phyloP scores from a whole-genome alignment of 2,113 vertebrate genomes.

The Varanus komodoensis region DNA sequence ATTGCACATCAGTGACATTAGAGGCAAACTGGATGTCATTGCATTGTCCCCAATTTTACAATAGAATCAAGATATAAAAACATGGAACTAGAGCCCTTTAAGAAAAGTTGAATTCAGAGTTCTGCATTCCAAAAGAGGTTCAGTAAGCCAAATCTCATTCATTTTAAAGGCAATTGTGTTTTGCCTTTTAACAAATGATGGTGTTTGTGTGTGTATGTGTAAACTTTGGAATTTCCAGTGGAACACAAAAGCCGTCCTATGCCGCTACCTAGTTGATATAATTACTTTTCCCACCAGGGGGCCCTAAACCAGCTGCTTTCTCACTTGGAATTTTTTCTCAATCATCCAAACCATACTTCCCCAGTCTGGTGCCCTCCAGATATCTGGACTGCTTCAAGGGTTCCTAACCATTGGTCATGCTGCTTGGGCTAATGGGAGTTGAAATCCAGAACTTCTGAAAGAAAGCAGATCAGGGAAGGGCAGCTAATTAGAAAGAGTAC shows the following conservation, averaged over 20 bases:
- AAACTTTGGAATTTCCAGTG: not conserved
- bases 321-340: not conserved
- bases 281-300: constrained; percentile 60
- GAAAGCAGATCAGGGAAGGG: too few species aligned
- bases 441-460: too few species aligned
- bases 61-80: not conserved
- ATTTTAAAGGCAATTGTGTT: not conserved
- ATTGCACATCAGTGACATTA: not conserved
- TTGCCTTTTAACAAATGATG: not conserved
- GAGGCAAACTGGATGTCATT: not conserved
- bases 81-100: not conserved
- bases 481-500: not conserved
- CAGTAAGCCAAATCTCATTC: not conserved
- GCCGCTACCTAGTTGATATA: not conserved
- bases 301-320: constrained; percentile 26
- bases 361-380: too few species aligned
- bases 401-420: too few species aligned
- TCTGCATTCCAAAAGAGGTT: not conserved
- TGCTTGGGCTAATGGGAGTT: too few species aligned
- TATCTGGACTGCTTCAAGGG: too few species aligned
- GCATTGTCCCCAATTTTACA: not conserved
- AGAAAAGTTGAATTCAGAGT: not conserved
- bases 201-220: not conserved
- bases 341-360: not conserved
- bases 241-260: not conserved